Evolutionary conservation across 37 sponge, comb jelly and placozoan genomes (phyloP), one percentile per base, ranked within the genome.

Genomic region (Beroe forskalii): DNA sequence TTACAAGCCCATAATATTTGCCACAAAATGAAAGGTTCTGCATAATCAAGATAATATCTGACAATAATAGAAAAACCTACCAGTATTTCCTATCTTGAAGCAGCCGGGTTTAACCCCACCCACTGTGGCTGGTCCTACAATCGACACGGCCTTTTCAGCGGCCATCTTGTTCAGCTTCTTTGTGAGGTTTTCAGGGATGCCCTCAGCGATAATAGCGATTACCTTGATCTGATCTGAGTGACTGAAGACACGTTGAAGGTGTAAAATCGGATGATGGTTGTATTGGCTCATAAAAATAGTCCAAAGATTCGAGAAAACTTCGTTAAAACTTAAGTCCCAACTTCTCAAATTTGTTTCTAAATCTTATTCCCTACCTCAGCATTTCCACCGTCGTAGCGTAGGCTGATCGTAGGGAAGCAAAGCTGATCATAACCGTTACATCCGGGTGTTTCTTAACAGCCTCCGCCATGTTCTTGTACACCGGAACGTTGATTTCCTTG

Each of bases 51-150:
- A n/a, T n/a, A n/a, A n/a, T n/a, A n/a, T n/a, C n/a, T n/a, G n/a
- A n/a, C n/a, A n/a, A n/a, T n/a, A n/a, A n/a, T n/a, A n/a, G n/a
- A n/a, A n/a, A n/a, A n/a, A n/a, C n/a, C n/a, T 63, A 63, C 66
- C 98, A 0, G 98, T 96, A 92, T 97, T 97, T 32, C 98, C 98
- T 32, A 97, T 97, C 92, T 95, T 95, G 95, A 97, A 97, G 75
- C 98, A 97, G 48, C 98, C 98, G 0, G 98, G 94, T 76, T 97
- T 97, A 31, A 97, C 94, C 0, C 98, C 98, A 33, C 98, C 98
- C 22, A 97, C 95, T 37, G 98, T 97, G 41, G 98, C 96, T 27
- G 98, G 98, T 0, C 98, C 98, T 38, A 97, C 96, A 62, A 97
- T 94, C 36, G 94, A 60, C 32, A 97, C 96, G 1, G 91, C 92